Conservation (phyloP, 2,113 vertebrate species). For the Istiophorus platypterus region DNA sequence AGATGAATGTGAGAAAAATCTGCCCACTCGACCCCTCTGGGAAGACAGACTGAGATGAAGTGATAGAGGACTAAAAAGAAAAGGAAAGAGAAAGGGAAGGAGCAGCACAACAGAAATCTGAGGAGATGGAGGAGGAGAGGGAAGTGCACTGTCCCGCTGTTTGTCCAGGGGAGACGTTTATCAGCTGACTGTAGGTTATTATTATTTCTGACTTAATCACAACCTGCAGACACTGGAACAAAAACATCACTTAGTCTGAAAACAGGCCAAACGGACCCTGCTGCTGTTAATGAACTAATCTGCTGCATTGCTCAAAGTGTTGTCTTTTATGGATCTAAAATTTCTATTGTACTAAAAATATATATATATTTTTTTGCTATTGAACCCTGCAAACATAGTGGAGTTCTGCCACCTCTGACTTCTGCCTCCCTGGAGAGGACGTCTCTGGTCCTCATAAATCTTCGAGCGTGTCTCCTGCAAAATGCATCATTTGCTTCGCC, state of each 20-base stretch:
- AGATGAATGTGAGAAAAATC: constrained; percentile 49
- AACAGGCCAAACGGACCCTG: background rate
- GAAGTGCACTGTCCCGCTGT: constrained; percentile 5
- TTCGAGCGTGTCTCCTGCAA: too few relatives aligned
- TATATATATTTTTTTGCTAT: too few relatives aligned
- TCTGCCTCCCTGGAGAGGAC: too few relatives aligned
- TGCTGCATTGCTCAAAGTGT: background rate
- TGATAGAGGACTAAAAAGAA: constrained; percentile 4
- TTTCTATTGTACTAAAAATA: background rate
- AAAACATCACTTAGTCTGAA: background rate
- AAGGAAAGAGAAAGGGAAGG: constrained; percentile 8
- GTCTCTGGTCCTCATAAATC: too few relatives aligned
- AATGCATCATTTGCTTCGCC: too few relatives aligned
- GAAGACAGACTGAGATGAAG: constrained; percentile 42
- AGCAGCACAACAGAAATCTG: constrained; percentile 18
- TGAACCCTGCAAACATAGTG: too few relatives aligned
- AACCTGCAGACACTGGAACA: constrained; percentile 22
- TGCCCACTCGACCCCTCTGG: constrained; percentile 42
- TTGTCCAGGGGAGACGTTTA: constrained; percentile 11
- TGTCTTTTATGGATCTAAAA: background rate
- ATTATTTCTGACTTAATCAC: constrained; percentile 1
- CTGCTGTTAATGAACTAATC: constrained; percentile 1
- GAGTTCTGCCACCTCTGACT: too few relatives aligned
- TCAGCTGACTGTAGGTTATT: constrained; percentile 26
- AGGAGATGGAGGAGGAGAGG: constrained; percentile 3